Evolutionary conservation across 2,113 vertebrate species (phyloP).

Genomic region (Hylia prasina): DNA sequence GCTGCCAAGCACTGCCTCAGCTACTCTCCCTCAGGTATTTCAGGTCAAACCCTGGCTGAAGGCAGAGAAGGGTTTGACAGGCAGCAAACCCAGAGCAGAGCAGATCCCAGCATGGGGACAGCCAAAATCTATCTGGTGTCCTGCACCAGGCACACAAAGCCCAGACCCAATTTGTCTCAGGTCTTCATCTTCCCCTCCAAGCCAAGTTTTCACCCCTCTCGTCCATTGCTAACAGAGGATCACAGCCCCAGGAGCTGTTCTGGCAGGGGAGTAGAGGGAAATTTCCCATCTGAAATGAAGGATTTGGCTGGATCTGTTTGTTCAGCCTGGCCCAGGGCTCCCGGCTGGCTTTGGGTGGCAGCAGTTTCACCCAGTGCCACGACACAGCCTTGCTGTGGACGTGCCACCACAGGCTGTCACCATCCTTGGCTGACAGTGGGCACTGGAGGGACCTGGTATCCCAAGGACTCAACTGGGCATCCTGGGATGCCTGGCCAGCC

Average conservation of each 20-base stretch:
- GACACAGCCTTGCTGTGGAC: accelerated
- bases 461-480: neutral
- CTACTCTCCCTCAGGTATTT: neutral
- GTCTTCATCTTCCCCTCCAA: neutral
- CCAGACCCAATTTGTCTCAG: accelerated
- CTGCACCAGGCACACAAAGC: neutral
- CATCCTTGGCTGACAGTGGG: accelerated
- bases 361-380: neutral
- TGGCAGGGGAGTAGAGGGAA: neutral
- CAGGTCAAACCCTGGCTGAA: neutral
- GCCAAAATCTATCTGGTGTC: accelerated
- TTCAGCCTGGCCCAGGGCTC: neutral
- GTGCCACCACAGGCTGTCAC: neutral
- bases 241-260: neutral
- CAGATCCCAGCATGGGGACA: neutral
- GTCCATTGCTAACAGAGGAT: neutral
- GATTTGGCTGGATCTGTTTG: neutral
- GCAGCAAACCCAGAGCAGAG: neutral
- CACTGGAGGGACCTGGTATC: accelerated
- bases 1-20: neutral
- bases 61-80: neutral
- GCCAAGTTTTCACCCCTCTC: neutral
- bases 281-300: neutral
- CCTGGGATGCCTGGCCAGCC: neutral
- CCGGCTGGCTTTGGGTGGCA: accelerated